phyloP scores from a whole-genome alignment of 2,888 invertebrate species.

The Agonum fuliginosum region DNA sequence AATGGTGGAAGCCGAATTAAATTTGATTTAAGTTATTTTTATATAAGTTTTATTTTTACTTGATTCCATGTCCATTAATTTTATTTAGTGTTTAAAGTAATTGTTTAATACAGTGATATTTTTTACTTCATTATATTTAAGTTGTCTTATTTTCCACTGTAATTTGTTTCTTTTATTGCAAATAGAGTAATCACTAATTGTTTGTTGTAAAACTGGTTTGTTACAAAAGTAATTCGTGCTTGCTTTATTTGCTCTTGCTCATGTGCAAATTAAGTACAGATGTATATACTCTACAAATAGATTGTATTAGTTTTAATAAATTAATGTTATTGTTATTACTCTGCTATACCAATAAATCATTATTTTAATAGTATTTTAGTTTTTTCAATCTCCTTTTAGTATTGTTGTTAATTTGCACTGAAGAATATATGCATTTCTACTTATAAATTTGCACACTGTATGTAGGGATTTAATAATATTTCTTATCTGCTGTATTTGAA shows the following conservation, averaged over 20 bases:
- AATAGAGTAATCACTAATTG: not conserved
- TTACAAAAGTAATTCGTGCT: not conserved
- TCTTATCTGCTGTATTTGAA: conserved; percentile 79
- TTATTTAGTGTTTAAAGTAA: not conserved
- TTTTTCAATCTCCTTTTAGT: not conserved
- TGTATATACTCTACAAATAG: not conserved
- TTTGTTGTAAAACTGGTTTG: not conserved
- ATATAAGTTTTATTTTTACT: not conserved
- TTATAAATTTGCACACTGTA: conserved; percentile 38
- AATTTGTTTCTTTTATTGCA: not conserved
- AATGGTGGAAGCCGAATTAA: not conserved
- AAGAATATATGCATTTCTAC: not conserved
- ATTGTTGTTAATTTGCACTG: not conserved
- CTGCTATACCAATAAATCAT: not conserved
- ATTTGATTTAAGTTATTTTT: not conserved
- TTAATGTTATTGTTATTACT: not conserved
- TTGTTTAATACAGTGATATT: too few relatives aligned
- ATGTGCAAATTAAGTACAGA: conserved; percentile 8
- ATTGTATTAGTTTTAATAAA: not conserved
- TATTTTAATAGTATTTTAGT: not conserved
- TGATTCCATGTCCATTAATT: not conserved
- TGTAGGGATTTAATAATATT: conserved; percentile 74
- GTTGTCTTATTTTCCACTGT: too few relatives aligned
- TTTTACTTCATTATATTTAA: too few relatives aligned
- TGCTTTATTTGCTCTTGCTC: not conserved